A percentile compares a stretch with the other conserved stretches of the same genome.
These are phyloP conservation scores for Athene cunicularia DNA, from an alignment of 2,113 vertebrate species.

Conservation along the genomic window DNA sequence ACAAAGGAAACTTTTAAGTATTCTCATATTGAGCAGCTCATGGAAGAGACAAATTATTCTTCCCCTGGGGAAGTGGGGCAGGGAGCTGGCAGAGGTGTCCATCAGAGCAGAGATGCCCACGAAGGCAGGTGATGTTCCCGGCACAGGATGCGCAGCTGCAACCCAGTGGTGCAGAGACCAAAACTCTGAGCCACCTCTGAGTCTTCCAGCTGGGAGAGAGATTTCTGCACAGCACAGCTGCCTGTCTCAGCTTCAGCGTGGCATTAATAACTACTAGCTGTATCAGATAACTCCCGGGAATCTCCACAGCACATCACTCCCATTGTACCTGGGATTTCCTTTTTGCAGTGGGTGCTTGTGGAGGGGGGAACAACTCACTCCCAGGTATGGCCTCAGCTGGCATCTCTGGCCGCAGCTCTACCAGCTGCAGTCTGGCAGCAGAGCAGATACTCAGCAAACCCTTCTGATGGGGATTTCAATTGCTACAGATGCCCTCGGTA, in stretches of 20 bases:
- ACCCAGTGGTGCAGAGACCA: not conserved
- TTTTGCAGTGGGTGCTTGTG: not conserved
- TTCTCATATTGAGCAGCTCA: not conserved
- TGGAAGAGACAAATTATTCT: not conserved
- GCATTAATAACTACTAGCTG: not conserved
- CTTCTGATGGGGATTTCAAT: not conserved
- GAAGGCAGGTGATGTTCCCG: not conserved
- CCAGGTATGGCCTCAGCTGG: not conserved
- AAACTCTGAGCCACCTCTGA: not conserved
- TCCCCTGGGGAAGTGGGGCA: not conserved
- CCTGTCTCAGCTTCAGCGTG: not conserved
- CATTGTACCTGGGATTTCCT: not conserved
- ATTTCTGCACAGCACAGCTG: not conserved
- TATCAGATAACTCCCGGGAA: not conserved
- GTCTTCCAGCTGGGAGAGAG: not conserved
- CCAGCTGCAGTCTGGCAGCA: not conserved
- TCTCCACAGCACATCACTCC: fast-evolving
- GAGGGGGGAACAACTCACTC: not conserved
- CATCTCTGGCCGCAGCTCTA: not conserved
- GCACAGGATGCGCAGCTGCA: not conserved
- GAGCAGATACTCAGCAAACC: not conserved
- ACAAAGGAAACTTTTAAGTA: not conserved
- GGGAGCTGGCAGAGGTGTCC: not conserved
- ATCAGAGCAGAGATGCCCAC: not conserved
- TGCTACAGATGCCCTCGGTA: not conserved